Conservation (phyloP, 2,113 vertebrate species). For the Phaethon lepturus region DNA sequence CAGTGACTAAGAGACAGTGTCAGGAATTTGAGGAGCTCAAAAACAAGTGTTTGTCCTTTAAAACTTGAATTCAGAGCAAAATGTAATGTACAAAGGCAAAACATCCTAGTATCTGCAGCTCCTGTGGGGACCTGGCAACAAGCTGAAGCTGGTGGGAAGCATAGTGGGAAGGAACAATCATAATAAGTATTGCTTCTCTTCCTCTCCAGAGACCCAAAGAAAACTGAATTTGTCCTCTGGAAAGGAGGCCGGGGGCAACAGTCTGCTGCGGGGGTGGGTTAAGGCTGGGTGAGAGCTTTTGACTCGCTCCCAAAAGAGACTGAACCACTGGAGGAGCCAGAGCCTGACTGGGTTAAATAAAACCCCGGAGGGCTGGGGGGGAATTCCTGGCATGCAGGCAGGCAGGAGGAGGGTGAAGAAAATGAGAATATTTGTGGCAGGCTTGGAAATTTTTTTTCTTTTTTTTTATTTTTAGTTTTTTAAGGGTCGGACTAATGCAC, state of each 20-base stretch:
- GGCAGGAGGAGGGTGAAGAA: not conserved
- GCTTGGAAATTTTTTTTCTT: not conserved
- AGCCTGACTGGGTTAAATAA: slow-evolving; percentile 14
- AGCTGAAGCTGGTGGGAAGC: not conserved
- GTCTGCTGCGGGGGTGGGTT: not conserved
- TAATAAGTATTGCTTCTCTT: not conserved
- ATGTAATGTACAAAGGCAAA: not conserved
- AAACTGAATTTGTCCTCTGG: not conserved
- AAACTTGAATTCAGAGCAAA: not conserved
- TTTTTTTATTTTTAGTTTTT: not conserved
- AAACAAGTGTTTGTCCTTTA: not conserved
- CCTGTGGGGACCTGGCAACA: not conserved
- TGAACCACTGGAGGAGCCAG: not conserved
- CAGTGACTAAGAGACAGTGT: not conserved
- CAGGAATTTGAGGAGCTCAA: not conserved
- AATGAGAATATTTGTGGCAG: not conserved
- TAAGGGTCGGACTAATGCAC: not conserved
- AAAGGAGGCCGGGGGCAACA: not conserved
- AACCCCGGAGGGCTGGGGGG: not conserved
- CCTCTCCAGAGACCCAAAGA: slow-evolving; percentile 15
- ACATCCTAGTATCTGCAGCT: not conserved
- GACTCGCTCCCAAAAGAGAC: not conserved
- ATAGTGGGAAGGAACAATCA: not conserved
- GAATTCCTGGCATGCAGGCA: not conserved
- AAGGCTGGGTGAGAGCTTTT: not conserved